phyloP scores from a whole-genome alignment of 2,888 invertebrate species.

The Drepanosiphum platanoidis region DNA sequence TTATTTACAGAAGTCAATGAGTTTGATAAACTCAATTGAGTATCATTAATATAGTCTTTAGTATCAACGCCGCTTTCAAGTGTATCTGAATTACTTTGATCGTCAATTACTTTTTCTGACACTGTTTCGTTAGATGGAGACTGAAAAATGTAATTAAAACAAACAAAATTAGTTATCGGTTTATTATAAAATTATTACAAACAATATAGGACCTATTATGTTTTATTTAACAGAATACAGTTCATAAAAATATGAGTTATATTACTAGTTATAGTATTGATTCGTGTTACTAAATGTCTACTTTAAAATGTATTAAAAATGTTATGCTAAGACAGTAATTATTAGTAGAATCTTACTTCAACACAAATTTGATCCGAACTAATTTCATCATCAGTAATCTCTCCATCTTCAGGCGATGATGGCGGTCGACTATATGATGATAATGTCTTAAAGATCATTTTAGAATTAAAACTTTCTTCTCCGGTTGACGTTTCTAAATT shows the following conservation, averaged over 20 bases:
- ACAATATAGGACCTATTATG: no score
- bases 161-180: not conserved
- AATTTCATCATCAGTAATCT: conserved; percentile 39
- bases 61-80: not conserved
- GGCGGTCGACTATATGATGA: not conserved
- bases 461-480: not conserved
- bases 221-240: no score
- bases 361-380: not conserved
- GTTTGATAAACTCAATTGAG: not conserved
- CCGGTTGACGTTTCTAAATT: not conserved
- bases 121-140: not conserved
- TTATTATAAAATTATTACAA: not conserved
- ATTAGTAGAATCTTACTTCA: conserved; percentile 9
- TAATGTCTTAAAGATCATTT: not conserved
- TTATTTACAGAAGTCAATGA: not conserved
- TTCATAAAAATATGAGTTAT: no score
- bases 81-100: not conserved
- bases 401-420: conserved; percentile 49
- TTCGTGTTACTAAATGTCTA: no score
- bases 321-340: not conserved
- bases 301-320: not conserved
- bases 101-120: not conserved
- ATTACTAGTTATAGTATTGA: no score
- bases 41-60: not conserved
- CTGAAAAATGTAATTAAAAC: conserved; percentile 18